Percentiles rank a stretch among this genome's conserved stretches.
These are phyloP conservation scores for Cranoglanis bouderius DNA, from an alignment of 2,113 vertebrate genomes.

Conservation along the genomic window DNA sequence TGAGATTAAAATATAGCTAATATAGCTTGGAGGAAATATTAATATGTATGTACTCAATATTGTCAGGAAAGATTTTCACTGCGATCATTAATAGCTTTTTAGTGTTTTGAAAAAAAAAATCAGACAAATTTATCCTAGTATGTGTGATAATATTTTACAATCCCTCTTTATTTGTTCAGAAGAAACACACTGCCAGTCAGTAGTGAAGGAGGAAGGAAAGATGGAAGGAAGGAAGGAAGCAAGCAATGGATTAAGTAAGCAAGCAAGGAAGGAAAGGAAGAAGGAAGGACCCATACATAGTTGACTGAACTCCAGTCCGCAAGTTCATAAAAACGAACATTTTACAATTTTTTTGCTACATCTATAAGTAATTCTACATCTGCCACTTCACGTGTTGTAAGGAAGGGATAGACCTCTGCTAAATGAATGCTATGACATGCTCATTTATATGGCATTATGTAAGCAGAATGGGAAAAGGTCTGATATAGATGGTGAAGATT, in stretches of 20 bases:
- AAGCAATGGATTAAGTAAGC: too few species aligned
- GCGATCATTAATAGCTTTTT: not conserved
- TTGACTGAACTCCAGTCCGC: not conserved
- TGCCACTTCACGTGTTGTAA: slow-evolving; percentile 14
- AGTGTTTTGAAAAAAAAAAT: not conserved
- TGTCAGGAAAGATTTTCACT: not conserved
- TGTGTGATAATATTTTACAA: not conserved
- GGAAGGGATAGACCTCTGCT: slow-evolving; percentile 12
- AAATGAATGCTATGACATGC: slow-evolving; percentile 33
- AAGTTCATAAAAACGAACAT: not conserved
- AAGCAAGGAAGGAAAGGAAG: too few species aligned
- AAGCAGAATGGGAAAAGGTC: not conserved
- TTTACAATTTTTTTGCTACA: not conserved
- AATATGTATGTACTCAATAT: not conserved
- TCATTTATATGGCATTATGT: not conserved
- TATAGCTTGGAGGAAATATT: not conserved
- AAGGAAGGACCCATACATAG: too few species aligned
- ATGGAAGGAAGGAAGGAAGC: too few species aligned
- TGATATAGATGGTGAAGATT: not conserved
- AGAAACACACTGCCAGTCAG: too few species aligned
- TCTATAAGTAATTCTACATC: slow-evolving; percentile 13
- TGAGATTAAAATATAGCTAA: not conserved
- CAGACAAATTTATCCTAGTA: not conserved
- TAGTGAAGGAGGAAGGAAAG: too few species aligned
- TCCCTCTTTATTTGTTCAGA: too few species aligned